phyloP scores from a whole-genome alignment of 2,797 vertebrate species.

The Ctenosaura bakeri region DNA sequence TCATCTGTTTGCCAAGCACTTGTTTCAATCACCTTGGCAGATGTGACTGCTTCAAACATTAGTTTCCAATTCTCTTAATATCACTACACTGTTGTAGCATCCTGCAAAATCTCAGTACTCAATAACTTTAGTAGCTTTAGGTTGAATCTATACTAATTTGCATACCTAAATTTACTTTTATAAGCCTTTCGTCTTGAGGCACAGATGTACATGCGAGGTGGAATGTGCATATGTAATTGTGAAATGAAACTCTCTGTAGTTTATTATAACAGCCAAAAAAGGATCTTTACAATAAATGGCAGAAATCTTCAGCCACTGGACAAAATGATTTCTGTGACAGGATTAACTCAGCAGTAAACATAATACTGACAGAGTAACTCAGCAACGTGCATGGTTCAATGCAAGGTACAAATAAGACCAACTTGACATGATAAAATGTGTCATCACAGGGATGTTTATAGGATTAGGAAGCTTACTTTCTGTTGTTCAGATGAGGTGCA shows the following conservation, averaged over 20 bases:
- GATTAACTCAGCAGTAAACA: slow-evolving; percentile 9
- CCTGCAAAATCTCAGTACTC: background rate
- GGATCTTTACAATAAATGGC: background rate
- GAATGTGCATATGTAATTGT: background rate
- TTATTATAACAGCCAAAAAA: background rate
- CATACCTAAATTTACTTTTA: background rate
- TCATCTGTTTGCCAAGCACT: background rate
- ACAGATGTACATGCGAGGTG: background rate
- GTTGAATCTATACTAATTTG: background rate
- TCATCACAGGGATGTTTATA: slow-evolving; percentile 3
- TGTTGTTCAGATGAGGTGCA: background rate
- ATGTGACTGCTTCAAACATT: background rate
- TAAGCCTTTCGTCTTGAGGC: background rate
- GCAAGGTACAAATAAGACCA: slow-evolving; percentile 6
- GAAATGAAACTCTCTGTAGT: background rate
- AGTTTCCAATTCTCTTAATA: background rate
- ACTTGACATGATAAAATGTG: slow-evolving; percentile 5
- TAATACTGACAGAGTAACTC: background rate
- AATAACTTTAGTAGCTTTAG: background rate
- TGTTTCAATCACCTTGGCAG: background rate
- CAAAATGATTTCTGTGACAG: slow-evolving; percentile 1
- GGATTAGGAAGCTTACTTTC: slow-evolving; percentile 2
- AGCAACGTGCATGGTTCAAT: background rate
- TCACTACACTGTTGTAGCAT: background rate
- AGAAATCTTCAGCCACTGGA: slow-evolving; percentile 1